Conservation (phyloP, 2,888 invertebrate species). For the Sepioteuthis lessoniana region DNA sequence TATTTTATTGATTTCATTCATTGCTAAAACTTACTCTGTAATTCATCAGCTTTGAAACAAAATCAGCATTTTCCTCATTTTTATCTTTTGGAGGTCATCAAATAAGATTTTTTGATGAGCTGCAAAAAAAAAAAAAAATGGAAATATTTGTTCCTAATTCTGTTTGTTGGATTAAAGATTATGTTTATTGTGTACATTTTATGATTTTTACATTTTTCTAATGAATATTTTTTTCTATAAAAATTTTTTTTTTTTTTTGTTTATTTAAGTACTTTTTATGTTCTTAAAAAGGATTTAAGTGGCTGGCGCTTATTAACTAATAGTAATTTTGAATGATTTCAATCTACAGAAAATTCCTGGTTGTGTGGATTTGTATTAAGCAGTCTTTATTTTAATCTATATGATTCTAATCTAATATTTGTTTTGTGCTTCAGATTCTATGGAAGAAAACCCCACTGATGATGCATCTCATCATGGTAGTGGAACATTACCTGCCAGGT, state of each 20-base stretch:
- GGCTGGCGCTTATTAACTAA: neutral
- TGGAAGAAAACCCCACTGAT: slow-evolving; percentile 72
- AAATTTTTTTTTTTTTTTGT: too few relatives aligned
- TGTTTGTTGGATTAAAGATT: too few relatives aligned
- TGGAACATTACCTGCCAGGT: slow-evolving; percentile 79
- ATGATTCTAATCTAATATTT: neutral
- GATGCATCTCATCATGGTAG: slow-evolving; percentile 80
- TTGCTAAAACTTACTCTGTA: too few relatives aligned
- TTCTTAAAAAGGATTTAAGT: neutral
- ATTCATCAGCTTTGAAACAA: too few relatives aligned
- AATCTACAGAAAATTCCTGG: neutral
- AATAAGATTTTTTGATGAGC: too few relatives aligned
- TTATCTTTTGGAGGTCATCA: too few relatives aligned
- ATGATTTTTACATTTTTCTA: neutral
- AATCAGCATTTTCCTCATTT: too few relatives aligned
- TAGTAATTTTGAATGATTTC: neutral
- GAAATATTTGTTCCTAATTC: too few relatives aligned
- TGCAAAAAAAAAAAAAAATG: too few relatives aligned
- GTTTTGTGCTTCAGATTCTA: slow-evolving; percentile 58
- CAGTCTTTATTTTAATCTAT: neutral
- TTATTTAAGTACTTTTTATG: neutral
- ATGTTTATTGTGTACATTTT: neutral
- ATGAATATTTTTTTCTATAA: too few relatives aligned
- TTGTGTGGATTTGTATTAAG: neutral
- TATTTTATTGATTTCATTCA: too few relatives aligned